A percentile compares a stretch with the other conserved stretches of the same genome.
Evolutionary conservation across 2,797 vertebrate genomes (phyloP).

Genomic region (Kryptolebias ocellatus): DNA sequence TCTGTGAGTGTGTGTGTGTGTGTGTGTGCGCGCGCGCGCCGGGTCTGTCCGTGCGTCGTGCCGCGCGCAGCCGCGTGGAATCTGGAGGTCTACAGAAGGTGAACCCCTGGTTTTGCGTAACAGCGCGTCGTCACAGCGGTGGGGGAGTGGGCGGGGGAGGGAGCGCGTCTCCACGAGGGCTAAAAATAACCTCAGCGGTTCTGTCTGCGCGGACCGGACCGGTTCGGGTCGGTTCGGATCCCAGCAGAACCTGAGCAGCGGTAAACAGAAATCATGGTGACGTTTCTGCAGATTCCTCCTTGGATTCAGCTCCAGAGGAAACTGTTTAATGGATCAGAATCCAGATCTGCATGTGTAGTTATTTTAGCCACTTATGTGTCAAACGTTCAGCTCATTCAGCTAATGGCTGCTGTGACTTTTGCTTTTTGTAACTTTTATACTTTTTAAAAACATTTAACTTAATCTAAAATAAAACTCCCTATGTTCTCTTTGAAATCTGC

Average conservation of each 20-base stretch:
- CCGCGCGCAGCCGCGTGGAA: slow-evolving; percentile 23
- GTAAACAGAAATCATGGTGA: too few relatives aligned
- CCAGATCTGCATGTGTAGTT: too few relatives aligned
- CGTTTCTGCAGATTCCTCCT: too few relatives aligned
- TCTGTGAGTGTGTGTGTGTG: neutral
- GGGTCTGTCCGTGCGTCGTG: neutral
- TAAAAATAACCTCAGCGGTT: slow-evolving; percentile 71
- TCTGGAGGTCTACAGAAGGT: slow-evolving; percentile 68
- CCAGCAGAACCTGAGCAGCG: too few relatives aligned
- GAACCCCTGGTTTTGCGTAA: slow-evolving; percentile 81
- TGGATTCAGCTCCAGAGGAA: too few relatives aligned
- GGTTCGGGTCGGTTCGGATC: neutral
- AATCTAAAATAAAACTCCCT: too few relatives aligned
- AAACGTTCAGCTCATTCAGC: too few relatives aligned
- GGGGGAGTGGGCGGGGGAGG: slow-evolving; percentile 63
- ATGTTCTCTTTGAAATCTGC: too few relatives aligned
- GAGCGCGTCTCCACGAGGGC: slow-evolving; percentile 58
- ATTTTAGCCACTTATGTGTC: too few relatives aligned
- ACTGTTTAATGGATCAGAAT: too few relatives aligned
- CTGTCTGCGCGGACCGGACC: slow-evolving; percentile 51
- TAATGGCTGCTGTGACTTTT: neutral
- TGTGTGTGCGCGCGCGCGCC: neutral
- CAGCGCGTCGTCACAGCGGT: slow-evolving; percentile 65
- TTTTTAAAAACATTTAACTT: too few relatives aligned
- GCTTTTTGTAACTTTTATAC: too few relatives aligned